phyloP scores from a whole-genome alignment of 2,113 vertebrate genomes.

The Sporophila hypoxantha region DNA sequence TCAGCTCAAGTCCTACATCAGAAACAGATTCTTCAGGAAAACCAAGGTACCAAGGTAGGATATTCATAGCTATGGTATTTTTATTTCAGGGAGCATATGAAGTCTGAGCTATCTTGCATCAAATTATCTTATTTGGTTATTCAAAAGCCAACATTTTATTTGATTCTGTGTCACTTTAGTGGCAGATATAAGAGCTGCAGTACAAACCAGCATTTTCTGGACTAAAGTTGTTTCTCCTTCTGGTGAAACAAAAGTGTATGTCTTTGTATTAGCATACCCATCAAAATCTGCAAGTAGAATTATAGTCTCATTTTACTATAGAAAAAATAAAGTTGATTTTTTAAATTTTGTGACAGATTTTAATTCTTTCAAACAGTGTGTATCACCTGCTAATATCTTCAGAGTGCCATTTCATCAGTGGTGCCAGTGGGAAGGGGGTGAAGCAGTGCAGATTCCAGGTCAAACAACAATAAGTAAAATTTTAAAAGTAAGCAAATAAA shows the following conservation, averaged over 20 bases:
- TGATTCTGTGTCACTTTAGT: background rate
- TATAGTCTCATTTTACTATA: background rate
- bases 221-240: background rate
- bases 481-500: background rate
- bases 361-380: background rate
- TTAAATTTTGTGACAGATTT: background rate
- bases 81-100: background rate
- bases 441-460: background rate
- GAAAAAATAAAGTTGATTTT: background rate
- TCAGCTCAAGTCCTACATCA: conserved; percentile 84
- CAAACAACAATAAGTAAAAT: background rate
- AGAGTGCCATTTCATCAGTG: background rate
- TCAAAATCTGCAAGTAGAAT: background rate
- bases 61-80: background rate
- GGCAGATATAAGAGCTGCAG: background rate
- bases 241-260: background rate
- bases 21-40: conserved; percentile 88
- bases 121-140: background rate
- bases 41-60: conserved; percentile 84
- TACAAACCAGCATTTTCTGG: background rate
- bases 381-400: background rate
- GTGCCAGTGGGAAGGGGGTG: background rate
- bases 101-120: background rate
- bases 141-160: background rate
- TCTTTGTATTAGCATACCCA: background rate